These are phyloP conservation scores for Chalcosyrphus nemorum DNA, from an alignment of 2,888 invertebrate species.

Conservation along the genomic window DNA sequence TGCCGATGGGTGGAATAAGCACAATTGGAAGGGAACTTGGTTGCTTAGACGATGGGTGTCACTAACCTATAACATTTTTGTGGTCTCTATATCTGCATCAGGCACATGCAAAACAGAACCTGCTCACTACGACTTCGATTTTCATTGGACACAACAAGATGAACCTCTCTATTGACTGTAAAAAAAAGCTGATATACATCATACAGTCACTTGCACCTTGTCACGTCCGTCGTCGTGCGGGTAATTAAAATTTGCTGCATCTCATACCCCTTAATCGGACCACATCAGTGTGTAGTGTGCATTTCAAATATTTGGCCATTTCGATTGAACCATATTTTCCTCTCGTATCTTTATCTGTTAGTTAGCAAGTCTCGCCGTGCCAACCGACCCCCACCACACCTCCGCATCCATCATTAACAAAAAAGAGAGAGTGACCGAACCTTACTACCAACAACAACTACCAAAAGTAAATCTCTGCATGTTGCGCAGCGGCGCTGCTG, in stretches of 20 bases:
- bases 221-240: background rate
- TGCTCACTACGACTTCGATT: too few relatives aligned
- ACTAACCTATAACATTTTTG: too few relatives aligned
- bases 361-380: constrained; percentile 10
- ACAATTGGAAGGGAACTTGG: too few relatives aligned
- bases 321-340: constrained; percentile 18
- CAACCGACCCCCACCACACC: background rate
- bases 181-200: too few relatives aligned
- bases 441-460: constrained; percentile 51
- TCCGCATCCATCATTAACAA: constrained; percentile 14
- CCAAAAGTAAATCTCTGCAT: constrained; percentile 55
- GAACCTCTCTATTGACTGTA: too few relatives aligned
- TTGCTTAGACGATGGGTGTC: too few relatives aligned
- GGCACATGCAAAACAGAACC: too few relatives aligned
- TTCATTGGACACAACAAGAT: too few relatives aligned
- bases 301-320: constrained; percentile 38
- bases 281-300: constrained; percentile 23
- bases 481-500: constrained; percentile 26
- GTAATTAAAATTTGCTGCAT: constrained; percentile 32
- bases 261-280: constrained; percentile 26
- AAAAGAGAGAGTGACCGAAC: constrained; percentile 68
- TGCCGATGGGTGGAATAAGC: too few relatives aligned
- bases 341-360: constrained; percentile 18
- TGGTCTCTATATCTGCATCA: too few relatives aligned
- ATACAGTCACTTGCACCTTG: too few relatives aligned